These are phyloP conservation scores for Verasper variegatus DNA, from an alignment of 2,113 vertebrate species.

Conservation along the genomic window DNA sequence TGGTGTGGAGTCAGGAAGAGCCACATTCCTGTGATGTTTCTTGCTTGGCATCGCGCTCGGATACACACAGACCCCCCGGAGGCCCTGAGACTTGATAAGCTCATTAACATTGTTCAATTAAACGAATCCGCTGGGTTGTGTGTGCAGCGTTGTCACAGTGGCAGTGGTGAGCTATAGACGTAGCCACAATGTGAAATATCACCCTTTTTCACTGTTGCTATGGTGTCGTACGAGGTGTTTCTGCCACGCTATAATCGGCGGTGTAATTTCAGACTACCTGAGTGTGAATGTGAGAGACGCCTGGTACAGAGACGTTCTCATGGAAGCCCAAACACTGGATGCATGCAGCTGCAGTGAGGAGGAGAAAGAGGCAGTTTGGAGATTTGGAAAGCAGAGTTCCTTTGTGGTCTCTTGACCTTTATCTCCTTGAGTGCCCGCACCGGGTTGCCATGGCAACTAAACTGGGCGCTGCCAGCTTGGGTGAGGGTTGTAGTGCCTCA, in stretches of 20 bases:
- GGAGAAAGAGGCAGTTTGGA: conserved; percentile 14
- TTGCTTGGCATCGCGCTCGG: conserved; percentile 12
- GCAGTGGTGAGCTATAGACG: not conserved
- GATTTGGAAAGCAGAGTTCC: conserved; percentile 36
- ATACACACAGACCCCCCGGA: conserved; percentile 6
- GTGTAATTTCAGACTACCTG: not conserved
- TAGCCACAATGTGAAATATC: not conserved
- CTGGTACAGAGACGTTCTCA: not conserved
- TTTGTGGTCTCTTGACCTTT: conserved; percentile 73
- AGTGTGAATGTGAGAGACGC: not conserved
- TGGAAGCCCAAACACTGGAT: not conserved
- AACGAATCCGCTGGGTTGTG: not conserved
- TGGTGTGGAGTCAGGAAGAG: conserved; percentile 54
- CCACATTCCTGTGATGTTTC: conserved; percentile 70
- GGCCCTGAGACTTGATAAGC: conserved; percentile 35
- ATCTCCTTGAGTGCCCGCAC: conserved; percentile 42
- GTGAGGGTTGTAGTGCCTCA: conserved; percentile 19
- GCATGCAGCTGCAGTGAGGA: not conserved
- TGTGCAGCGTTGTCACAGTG: not conserved
- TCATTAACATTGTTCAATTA: conserved; percentile 26
- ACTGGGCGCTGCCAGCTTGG: conserved; percentile 39
- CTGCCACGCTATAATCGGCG: not conserved
- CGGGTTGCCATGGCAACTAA: conserved; percentile 69
- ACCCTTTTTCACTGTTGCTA: not conserved
- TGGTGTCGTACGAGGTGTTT: not conserved